phyloP scores from a whole-genome alignment of 30 jellyfish, hydroid and myxozoan genomes.

The Turritopsis rubra region DNA sequence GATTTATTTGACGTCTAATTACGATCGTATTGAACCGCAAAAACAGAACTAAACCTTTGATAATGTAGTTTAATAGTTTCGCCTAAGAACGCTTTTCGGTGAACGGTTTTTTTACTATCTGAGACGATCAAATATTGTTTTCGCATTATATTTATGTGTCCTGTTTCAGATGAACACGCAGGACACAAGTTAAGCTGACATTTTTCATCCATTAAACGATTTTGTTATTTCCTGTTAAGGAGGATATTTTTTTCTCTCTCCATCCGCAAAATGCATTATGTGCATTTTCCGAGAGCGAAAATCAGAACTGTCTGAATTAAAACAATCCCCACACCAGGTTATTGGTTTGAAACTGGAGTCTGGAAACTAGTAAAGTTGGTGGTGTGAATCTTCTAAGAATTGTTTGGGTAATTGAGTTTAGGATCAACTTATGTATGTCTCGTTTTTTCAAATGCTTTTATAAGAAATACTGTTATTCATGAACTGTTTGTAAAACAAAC shows the following conservation, averaged over 20 bases:
- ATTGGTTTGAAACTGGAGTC: neutral
- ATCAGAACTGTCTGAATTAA: neutral
- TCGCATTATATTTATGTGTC: neutral
- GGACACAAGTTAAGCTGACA: no score
- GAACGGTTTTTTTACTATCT: neutral
- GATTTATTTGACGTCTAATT: neutral
- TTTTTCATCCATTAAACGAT: neutral
- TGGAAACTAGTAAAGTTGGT: neutral
- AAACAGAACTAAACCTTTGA: neutral
- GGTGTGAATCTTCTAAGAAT: no score
- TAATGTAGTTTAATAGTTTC: no score
- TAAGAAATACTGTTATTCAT: neutral
- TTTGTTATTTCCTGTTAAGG: neutral
- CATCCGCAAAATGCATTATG: no score
- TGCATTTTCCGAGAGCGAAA: no score
- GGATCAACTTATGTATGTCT: no score
- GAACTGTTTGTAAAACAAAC: neutral
- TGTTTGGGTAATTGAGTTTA: no score
- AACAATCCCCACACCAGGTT: no score
- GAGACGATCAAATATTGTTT: neutral
- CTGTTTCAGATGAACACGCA: neutral
- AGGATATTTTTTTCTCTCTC: neutral
- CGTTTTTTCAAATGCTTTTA: neutral
- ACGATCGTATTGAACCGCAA: neutral
- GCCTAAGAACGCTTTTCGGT: neutral